Conservation (phyloP, 2,888 invertebrate genomes). For the Tiliacea aurago region DNA sequence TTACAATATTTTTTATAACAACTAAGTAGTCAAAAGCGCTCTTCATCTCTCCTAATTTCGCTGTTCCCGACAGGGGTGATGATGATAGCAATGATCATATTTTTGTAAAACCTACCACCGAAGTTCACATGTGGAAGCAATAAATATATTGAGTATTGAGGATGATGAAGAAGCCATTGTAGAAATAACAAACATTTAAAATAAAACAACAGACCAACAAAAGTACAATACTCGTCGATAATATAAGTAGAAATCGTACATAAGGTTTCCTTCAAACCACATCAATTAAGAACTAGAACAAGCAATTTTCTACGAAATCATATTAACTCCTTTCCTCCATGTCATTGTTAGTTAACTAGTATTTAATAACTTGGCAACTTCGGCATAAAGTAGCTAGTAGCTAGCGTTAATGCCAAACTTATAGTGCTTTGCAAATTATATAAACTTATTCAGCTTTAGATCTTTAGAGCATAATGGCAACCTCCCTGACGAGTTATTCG, state of each 20-base stretch:
- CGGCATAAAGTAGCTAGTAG: constrained; percentile 35
- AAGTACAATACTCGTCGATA: background rate
- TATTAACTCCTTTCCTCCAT: constrained; percentile 44
- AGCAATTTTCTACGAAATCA: constrained; percentile 40
- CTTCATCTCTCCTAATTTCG: no score
- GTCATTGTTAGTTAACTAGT: constrained; percentile 53
- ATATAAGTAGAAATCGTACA: background rate
- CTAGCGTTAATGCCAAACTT: constrained; percentile 48
- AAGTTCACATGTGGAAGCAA: no score
- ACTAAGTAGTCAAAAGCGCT: no score
- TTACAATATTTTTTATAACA: no score
- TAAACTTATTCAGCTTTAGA: constrained; percentile 37
- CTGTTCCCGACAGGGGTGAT: no score
- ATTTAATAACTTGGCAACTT: constrained; percentile 61
- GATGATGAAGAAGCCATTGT: no score
- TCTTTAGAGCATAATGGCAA: constrained; percentile 39
- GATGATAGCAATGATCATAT: no score
- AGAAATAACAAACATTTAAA: no score
- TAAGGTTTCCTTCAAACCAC: background rate
- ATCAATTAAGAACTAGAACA: constrained; percentile 14
- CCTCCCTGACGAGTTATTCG: constrained; percentile 15
- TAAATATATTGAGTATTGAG: no score
- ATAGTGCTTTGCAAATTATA: constrained; percentile 39
- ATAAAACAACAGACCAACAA: background rate
- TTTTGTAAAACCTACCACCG: no score